A percentile compares a stretch with the other conserved stretches of the same genome.
These are phyloP conservation scores for Protophormia terraenovae DNA, from an alignment of 2,888 invertebrate species.

Conservation along the genomic window DNA sequence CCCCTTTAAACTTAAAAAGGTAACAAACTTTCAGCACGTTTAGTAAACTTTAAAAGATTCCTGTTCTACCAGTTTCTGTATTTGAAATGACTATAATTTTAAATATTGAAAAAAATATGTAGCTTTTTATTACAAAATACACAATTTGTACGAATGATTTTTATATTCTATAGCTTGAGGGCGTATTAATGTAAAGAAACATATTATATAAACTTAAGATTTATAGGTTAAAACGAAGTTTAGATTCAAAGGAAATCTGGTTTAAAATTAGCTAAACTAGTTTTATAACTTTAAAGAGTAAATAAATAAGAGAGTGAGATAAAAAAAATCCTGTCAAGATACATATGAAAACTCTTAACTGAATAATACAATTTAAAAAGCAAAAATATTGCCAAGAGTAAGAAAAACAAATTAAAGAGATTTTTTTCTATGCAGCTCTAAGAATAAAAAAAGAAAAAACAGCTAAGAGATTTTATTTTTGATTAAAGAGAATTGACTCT, in stretches of 20 bases:
- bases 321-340: not conserved
- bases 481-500: not conserved
- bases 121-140: not conserved
- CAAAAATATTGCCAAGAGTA: slow-evolving; percentile 12
- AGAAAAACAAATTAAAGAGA: not conserved
- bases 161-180: slow-evolving; percentile 15
- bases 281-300: no score
- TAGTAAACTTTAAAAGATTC: slow-evolving; percentile 3
- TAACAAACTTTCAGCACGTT: not conserved
- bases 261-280: slow-evolving; percentile 57
- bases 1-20: not conserved
- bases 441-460: not conserved
- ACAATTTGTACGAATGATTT: not conserved
- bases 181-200: slow-evolving; percentile 10
- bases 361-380: not conserved
- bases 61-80: slow-evolving; percentile 11
- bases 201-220: slow-evolving; percentile 45
- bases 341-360: not conserved
- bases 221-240: slow-evolving; percentile 42
- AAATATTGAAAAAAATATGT: slow-evolving; percentile 5
- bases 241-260: slow-evolving; percentile 32
- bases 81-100: slow-evolving; percentile 11
- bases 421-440: not conserved
- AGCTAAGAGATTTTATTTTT: slow-evolving; percentile 13
- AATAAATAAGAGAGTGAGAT: not conserved